Evolutionary conservation across 35 echinoderm and acorn worm genomes (phyloP), one percentile per base, ranked within the genome.

Genomic region (Acanthaster planci): DNA sequence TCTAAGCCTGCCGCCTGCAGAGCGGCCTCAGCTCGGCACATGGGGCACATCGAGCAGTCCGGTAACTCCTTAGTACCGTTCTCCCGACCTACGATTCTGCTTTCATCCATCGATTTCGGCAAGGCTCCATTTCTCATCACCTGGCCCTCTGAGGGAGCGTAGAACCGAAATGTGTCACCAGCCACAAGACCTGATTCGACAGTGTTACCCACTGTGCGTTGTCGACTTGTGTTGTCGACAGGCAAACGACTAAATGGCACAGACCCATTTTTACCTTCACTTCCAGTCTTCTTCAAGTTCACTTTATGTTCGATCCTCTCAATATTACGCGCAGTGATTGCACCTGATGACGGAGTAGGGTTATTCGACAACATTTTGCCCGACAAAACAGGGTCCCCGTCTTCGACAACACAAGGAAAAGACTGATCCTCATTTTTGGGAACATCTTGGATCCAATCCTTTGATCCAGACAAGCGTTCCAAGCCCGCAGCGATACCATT

Each of bases 31-130:
- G 64, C 64, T 29, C 64, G 64, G 34, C 64, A 72, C 64, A 72
- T 72, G 64, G 64, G 64, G 15, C 64, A 72, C 64, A 72, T 72
- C 26, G 64, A 72, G 34, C 64, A 72, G 23, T 35, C 64, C 2
- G 23, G 23, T 0, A 26, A 2, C 8, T 72, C 64, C 5, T 35
- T 26, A 9, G 34, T 15, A 12, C 64, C 23, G 26, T 72, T 72
- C 64, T 21, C 64, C 4, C 8, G 64, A 14, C 23, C 64, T 0
- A 72, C 64, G 2, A 36, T 34, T 19, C 64, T 72, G 29, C 22
- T 72, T 29, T 72, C 64, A 26, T 72, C 64, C 64, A 29, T 0
- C 4, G 23, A 72, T 26, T 31, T 72, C 34, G 64, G 64, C 64
- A 26, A 72, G 23, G 23, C 26, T 14, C 26, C 26, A 72, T 29